A percentile compares a stretch with the other conserved stretches of the same genome.
Evolutionary conservation across 2,113 vertebrate species (phyloP).

Genomic region (Nymphicus hollandicus): DNA sequence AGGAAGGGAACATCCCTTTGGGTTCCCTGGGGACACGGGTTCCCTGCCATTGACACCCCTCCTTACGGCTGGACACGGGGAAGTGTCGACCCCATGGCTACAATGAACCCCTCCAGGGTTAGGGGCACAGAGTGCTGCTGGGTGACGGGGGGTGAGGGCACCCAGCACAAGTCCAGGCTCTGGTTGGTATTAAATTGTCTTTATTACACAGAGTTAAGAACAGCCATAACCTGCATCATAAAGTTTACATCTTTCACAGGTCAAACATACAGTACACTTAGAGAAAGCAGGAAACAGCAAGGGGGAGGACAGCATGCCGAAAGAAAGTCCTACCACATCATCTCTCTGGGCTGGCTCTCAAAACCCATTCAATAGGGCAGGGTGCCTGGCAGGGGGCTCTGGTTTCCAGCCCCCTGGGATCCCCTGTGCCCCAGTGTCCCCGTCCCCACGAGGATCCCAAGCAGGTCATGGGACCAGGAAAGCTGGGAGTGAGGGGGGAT

Average conservation of each 20-base stretch:
- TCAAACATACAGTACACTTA: slow-evolving; percentile 91
- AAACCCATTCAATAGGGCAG: neutral
- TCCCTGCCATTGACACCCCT: fast-evolving
- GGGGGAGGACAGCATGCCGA: slow-evolving; percentile 84
- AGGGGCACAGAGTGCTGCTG: fast-evolving
- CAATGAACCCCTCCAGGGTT: fast-evolving
- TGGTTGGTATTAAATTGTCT: slow-evolving; percentile 74
- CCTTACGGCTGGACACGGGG: neutral
- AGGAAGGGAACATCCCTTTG: neutral
- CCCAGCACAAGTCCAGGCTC: neutral
- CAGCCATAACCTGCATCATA: slow-evolving; percentile 91
- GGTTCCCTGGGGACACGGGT: neutral
- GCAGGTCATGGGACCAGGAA: neutral
- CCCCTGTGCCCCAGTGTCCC: neutral
- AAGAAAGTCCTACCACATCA: slow-evolving; percentile 84
- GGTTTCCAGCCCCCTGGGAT: neutral
- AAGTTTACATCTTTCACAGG: slow-evolving; percentile 89
- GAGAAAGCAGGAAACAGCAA: slow-evolving; percentile 83
- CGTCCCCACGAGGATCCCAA: neutral
- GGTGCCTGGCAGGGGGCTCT: neutral
- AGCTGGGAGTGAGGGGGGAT: fast-evolving
- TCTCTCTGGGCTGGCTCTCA: slow-evolving; percentile 82
- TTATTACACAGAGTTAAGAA: slow-evolving; percentile 96
- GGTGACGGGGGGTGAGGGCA: neutral
- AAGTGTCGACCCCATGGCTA: neutral